Evolutionary conservation across 2,113 vertebrate genomes (phyloP).

Genomic region (Isurus oxyrinchus): DNA sequence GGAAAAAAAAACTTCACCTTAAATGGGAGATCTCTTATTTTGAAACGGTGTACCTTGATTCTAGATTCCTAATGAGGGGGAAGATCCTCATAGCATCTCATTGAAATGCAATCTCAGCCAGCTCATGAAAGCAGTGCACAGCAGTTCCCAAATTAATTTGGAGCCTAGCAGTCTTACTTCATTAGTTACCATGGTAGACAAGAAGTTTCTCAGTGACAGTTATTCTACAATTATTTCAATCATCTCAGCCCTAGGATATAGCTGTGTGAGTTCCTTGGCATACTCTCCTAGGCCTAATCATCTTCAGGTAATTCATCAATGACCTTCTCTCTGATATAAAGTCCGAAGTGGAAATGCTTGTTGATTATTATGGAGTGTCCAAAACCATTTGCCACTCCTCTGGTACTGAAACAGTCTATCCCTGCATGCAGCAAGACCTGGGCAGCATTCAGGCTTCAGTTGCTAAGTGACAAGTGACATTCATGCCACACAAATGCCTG

Average conservation of each 20-base stretch:
- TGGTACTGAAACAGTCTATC: background rate
- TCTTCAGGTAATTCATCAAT: background rate
- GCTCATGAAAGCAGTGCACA: background rate
- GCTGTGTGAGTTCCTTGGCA: background rate
- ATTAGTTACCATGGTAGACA: background rate
- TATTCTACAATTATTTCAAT: background rate
- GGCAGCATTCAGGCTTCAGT: too few relatives aligned
- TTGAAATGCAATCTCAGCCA: background rate
- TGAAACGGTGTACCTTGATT: too few relatives aligned
- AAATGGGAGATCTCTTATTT: too few relatives aligned
- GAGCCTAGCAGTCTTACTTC: background rate
- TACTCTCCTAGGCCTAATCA: background rate
- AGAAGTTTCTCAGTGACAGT: background rate
- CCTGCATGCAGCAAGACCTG: background rate
- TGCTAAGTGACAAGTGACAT: too few relatives aligned
- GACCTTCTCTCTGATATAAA: background rate
- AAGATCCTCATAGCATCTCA: background rate
- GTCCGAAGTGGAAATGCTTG: background rate
- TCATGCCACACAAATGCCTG: too few relatives aligned
- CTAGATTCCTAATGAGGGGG: too few relatives aligned
- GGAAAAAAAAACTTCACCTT: too few relatives aligned
- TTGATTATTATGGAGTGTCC: background rate
- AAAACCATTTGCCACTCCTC: background rate
- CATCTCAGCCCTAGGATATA: background rate
- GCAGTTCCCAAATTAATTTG: background rate